phyloP scores from a whole-genome alignment of 1,140 invertebrate genomes.

The Eulimnadia texana region DNA sequence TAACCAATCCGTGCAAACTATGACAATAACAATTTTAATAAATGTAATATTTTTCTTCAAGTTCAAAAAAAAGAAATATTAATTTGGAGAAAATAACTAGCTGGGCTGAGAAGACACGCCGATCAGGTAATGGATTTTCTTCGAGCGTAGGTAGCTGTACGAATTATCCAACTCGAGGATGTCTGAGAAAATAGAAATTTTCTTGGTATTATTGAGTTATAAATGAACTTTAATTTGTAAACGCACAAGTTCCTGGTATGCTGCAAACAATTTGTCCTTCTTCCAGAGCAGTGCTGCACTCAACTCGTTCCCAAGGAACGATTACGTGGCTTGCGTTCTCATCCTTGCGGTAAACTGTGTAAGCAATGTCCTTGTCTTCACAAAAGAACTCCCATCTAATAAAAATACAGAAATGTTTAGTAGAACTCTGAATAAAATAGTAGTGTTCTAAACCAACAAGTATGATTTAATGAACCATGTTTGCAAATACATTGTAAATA shows the following conservation, averaged over 20 bases:
- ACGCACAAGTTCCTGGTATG: constrained; percentile 63
- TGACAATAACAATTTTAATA: too few species aligned
- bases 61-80: too few species aligned
- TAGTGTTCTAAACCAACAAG: too few species aligned
- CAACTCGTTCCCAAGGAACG: constrained; percentile 50
- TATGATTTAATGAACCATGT: too few species aligned
- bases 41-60: too few species aligned
- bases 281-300: constrained; percentile 61
- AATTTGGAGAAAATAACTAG: too few species aligned
- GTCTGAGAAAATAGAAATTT: constrained; percentile 39
- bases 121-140: constrained; percentile 63
- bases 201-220: constrained; percentile 37
- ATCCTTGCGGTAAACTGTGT: constrained; percentile 51
- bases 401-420: constrained; percentile 11
- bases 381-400: constrained; percentile 77
- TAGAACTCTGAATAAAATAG: constrained; percentile 16
- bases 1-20: too few species aligned
- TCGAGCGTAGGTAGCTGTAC: constrained; percentile 61
- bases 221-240: constrained; percentile 24
- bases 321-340: constrained; percentile 46
- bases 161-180: constrained; percentile 76
- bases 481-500: too few species aligned
- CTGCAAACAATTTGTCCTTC: constrained; percentile 58
- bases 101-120: too few species aligned
- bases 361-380: constrained; percentile 76